phyloP scores from a whole-genome alignment of 2,113 vertebrate genomes.

The Sakesphorus luctuosus region DNA sequence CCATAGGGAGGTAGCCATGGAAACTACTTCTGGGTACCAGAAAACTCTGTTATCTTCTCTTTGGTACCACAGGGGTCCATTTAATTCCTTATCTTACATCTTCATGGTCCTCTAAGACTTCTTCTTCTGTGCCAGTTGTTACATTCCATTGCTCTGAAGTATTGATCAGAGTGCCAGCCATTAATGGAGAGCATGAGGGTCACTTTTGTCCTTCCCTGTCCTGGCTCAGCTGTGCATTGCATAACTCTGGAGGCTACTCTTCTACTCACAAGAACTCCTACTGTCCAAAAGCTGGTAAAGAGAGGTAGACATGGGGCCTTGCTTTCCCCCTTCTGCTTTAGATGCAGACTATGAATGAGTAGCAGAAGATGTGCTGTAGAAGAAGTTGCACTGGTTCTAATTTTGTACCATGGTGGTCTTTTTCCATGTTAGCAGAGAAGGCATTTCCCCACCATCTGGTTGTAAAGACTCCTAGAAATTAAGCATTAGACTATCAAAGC shows the following conservation, averaged over 20 bases:
- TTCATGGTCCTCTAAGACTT: not conserved
- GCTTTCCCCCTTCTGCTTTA: not conserved
- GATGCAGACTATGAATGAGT: not conserved
- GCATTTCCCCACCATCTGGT: slow-evolving; percentile 11
- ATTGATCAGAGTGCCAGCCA: not conserved
- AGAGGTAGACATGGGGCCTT: not conserved
- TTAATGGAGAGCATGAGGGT: not conserved
- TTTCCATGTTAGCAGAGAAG: slow-evolving; percentile 19
- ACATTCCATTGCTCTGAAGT: not conserved
- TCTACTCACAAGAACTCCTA: not conserved
- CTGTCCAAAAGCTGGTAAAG: not conserved
- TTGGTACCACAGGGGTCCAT: not conserved
- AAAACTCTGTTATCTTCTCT: not conserved
- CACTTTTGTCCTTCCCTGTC: not conserved
- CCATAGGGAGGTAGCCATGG: not conserved
- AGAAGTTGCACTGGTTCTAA: slow-evolving; percentile 31
- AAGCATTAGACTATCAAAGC: not conserved
- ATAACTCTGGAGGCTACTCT: not conserved
- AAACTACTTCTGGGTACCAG: not conserved
- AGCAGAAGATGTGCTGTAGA: not conserved
- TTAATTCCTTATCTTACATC: not conserved
- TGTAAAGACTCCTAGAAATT: not conserved
- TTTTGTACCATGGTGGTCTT: slow-evolving; percentile 9
- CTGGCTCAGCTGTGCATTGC: not conserved
- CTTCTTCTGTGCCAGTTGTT: not conserved